Evolutionary conservation across 2,113 vertebrate species (phyloP).

Genomic region (Toxotes chatareus): DNA sequence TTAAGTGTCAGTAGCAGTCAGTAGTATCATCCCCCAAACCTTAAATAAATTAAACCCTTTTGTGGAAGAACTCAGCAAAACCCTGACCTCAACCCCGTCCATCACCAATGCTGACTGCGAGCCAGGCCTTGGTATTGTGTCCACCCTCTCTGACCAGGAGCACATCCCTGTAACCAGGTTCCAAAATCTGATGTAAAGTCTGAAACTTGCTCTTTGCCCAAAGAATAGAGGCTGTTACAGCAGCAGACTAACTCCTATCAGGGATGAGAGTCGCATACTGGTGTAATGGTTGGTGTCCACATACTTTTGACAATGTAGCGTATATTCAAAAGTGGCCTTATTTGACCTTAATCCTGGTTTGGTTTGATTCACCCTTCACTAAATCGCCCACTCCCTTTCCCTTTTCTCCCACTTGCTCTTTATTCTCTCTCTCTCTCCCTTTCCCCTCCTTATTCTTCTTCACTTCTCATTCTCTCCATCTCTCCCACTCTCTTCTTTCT

Average conservation of each 20-base stretch:
- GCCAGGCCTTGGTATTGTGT: no score
- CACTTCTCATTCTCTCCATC: conserved; percentile 17
- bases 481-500: conserved; percentile 48
- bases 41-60: not conserved
- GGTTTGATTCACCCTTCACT: conserved; percentile 45
- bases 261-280: not conserved
- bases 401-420: conserved; percentile 51
- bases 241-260: not conserved
- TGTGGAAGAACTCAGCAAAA: no score
- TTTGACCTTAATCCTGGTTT: conserved; percentile 44
- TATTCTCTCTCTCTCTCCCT: conserved; percentile 35
- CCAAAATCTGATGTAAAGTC: not conserved
- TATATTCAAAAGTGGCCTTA: conserved; percentile 38
- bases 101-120: not conserved
- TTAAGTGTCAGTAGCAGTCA: not conserved
- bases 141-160: not conserved
- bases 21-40: not conserved
- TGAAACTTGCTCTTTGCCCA: not conserved
- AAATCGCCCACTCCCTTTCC: conserved; percentile 43
- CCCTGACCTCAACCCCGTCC: not conserved
- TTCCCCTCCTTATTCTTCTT: conserved; percentile 6
- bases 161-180: not conserved
- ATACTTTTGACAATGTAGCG: conserved; percentile 32
- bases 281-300: not conserved
- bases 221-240: not conserved